Base-by-base conservation (phyloP, 2,888 invertebrate genomes). In the Agrenia bidenticulata region DNA sequence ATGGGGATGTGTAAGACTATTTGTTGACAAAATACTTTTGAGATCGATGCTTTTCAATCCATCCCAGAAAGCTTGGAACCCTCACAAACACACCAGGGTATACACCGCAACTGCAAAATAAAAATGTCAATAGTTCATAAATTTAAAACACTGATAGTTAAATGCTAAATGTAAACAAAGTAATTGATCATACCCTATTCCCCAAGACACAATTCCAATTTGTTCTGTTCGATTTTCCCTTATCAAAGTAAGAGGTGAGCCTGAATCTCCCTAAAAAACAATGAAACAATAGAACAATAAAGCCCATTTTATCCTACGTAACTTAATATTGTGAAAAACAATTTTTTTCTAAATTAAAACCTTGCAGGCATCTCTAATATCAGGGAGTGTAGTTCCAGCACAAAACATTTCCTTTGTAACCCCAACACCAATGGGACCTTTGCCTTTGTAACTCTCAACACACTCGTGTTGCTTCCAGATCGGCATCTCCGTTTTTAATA, bases 41-140 rank as follows among this genome's bases (percentile, higher is more conserved):
- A 41, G 50, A 61, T 54, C 45, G 21, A 61, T 73, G 64, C 53
- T 66, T 70, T 15, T 66, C 64, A 45, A 75, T 73, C 75, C 75
- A 75, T 2, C 60, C 51, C 15, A 61, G 27, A 49, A 66, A 75
- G 1, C 54, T 53, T 17, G 57, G 39, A 5, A 71, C 68, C 17
- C 66, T 63, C 1, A 73, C 70, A 49, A 70, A 72, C 0, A 75
- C 72, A 2, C 72, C 73, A 1, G 73, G 73, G 26, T 72, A 72
- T 1, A 45, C 24, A 21, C 72, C 69, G 51, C 74, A 73, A 7
- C 73, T 70, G 4, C 61, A 62, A 60, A 66, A 61, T 1, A 61
- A 65, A 19, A 55, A 59, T 7, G 32, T 11, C 42, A 26, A n/a
- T 27, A 53, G 53, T 61, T 55, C 17, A 24, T 23, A 57, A n/a